Evolutionary conservation across 2,797 vertebrate species (phyloP).

Genomic region (Holocentrus rufus): DNA sequence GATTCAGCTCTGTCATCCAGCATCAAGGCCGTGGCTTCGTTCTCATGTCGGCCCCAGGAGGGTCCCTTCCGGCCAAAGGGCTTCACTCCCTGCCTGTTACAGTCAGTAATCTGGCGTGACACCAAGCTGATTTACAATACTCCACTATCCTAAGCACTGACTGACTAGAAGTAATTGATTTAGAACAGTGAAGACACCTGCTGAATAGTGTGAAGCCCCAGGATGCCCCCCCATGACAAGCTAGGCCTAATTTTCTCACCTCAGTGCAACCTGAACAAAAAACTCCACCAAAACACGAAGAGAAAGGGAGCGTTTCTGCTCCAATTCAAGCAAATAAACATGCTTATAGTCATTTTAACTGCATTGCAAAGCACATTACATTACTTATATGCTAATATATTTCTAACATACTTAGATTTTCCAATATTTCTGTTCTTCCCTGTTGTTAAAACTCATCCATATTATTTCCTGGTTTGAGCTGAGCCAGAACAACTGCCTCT

Average conservation of each 20-base stretch:
- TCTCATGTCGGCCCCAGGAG: constrained; percentile 59
- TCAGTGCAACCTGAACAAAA: constrained; percentile 34
- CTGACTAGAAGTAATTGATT: constrained; percentile 80
- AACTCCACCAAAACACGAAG: constrained; percentile 11
- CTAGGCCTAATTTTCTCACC: constrained; percentile 35
- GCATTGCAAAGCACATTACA: too few relatives aligned
- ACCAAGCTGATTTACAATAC: constrained; percentile 82
- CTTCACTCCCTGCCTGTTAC: constrained; percentile 70
- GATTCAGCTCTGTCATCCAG: constrained; percentile 47
- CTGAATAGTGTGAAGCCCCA: constrained; percentile 69
- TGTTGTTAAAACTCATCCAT: constrained; percentile 19
- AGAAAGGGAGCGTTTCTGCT: background rate
- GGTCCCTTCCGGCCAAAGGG: constrained; percentile 62
- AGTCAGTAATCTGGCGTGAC: constrained; percentile 81
- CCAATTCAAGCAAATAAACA: background rate
- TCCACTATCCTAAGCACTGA: constrained; percentile 70
- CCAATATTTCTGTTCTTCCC: constrained; percentile 23
- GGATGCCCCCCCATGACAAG: constrained; percentile 28
- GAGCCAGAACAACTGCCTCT: constrained; percentile 57
- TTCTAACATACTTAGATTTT: too few relatives aligned
- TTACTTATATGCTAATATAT: too few relatives aligned
- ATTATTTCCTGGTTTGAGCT: constrained; percentile 44
- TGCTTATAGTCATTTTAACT: background rate
- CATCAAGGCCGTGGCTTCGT: constrained; percentile 50
- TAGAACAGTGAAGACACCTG: constrained; percentile 77